Percentiles rank a stretch among this genome's conserved stretches.
These are phyloP conservation scores for Drosophila lowei DNA, from an alignment of 1,140 invertebrate genomes.

Conservation along the genomic window DNA sequence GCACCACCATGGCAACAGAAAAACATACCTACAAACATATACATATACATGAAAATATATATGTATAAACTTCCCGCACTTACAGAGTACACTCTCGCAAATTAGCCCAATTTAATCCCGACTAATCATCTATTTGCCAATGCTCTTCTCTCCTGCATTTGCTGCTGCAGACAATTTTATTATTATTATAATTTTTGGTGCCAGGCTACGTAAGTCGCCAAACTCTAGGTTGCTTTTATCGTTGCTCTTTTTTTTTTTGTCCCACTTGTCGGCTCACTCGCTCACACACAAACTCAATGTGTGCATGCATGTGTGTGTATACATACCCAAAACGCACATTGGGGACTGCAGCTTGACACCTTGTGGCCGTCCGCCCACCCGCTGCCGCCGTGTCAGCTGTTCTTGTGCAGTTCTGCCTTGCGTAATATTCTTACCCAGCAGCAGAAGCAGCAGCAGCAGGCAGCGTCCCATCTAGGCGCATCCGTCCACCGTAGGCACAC, in stretches of 20 bases:
- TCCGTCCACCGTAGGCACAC: neutral
- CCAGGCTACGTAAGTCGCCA: conserved; percentile 64
- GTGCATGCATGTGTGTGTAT: too few relatives aligned
- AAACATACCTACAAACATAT: conserved; percentile 12
- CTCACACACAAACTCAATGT: neutral
- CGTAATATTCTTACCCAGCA: conserved; percentile 39
- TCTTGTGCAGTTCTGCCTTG: conserved; percentile 19
- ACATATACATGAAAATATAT: conserved; percentile 2
- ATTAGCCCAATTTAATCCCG: conserved; percentile 67
- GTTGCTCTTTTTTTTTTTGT: conserved; percentile 44
- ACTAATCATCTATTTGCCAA: conserved; percentile 58
- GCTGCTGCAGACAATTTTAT: conserved; percentile 35
- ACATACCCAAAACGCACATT: conserved; percentile 28
- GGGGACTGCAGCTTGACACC: conserved; percentile 33
- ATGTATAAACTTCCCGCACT: conserved; percentile 40
- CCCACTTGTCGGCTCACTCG: conserved; percentile 54
- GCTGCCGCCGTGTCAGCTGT: conserved; percentile 32
- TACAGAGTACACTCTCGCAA: too few relatives aligned
- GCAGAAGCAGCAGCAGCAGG: neutral
- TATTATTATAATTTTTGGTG: conserved; percentile 26
- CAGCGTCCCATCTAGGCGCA: too few relatives aligned
- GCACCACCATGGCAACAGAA: conserved; percentile 74
- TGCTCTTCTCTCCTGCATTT: conserved; percentile 23
- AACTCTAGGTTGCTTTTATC: conserved; percentile 21
- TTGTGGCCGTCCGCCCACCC: conserved; percentile 5